phyloP scores from a whole-genome alignment of 2,113 vertebrate species.

The Heterochromis multidens region DNA sequence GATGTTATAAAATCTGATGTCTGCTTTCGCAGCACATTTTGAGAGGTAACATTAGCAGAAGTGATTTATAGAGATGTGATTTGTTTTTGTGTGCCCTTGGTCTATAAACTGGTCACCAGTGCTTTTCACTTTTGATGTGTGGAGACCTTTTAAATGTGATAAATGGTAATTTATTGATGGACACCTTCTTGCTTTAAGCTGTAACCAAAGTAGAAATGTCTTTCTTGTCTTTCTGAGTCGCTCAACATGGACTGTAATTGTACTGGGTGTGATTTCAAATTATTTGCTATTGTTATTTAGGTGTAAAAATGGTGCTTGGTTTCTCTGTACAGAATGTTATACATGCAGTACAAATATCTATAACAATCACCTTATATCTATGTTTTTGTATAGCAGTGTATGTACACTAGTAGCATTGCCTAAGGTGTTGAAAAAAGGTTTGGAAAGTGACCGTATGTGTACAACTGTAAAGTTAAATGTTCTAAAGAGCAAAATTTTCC shows the following conservation, averaged over 20 bases:
- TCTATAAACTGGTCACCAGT: conserved; percentile 15
- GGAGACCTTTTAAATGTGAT: conserved; percentile 34
- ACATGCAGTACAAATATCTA: conserved; percentile 43
- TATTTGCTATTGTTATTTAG: conserved; percentile 31
- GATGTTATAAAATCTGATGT: background rate
- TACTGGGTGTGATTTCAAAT: conserved; percentile 27
- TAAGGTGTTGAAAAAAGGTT: conserved; percentile 6
- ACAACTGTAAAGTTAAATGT: conserved; percentile 51
- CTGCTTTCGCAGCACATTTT: background rate
- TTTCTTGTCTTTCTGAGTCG: conserved; percentile 31
- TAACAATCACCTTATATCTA: background rate
- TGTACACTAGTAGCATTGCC: conserved; percentile 15
- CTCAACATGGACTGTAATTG: conserved; percentile 23
- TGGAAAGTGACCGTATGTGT: conserved; percentile 25
- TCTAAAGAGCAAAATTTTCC: background rate
- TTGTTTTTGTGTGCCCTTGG: conserved; percentile 23
- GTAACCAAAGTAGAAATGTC: conserved; percentile 49
- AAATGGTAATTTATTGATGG: conserved; percentile 20
- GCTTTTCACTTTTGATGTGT: conserved; percentile 27
- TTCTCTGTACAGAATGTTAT: conserved; percentile 54
- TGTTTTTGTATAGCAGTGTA: conserved; percentile 29
- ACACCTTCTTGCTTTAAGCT: conserved; percentile 44
- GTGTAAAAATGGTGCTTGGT: conserved; percentile 40
- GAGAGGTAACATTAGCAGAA: background rate
- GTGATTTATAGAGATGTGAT: background rate